phyloP scores from a whole-genome alignment of 2,888 invertebrate genomes.

The Trissolcus japonicus region DNA sequence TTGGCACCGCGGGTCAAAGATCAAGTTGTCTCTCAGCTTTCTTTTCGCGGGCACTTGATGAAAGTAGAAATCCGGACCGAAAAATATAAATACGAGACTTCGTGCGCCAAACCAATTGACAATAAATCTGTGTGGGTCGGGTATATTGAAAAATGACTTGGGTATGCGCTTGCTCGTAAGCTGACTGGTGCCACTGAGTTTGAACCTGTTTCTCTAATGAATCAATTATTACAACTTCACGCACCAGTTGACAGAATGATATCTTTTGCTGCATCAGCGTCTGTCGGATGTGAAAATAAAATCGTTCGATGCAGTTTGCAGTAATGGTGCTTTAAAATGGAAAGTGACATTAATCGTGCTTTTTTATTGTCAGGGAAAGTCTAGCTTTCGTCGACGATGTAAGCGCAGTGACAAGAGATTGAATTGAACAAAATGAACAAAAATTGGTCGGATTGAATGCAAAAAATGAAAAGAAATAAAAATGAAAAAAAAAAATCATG shows the following conservation, averaged over 20 bases:
- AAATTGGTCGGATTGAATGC: no score
- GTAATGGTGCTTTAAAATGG: slow-evolving; percentile 50
- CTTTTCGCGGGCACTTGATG: neutral
- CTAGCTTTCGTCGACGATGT: slow-evolving; percentile 28
- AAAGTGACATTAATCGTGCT: slow-evolving; percentile 53
- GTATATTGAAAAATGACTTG: no score
- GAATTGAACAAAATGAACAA: no score
- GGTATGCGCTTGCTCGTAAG: no score
- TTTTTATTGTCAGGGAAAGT: slow-evolving; percentile 50
- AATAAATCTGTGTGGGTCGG: no score
- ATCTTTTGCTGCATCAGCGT: slow-evolving; percentile 29
- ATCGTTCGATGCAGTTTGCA: slow-evolving; percentile 38
- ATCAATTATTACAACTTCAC: slow-evolving; percentile 7
- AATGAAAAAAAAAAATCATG: no score
- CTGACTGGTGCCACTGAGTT: no score
- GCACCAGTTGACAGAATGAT: slow-evolving; percentile 22
- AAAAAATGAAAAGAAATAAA: no score
- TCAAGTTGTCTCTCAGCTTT: slow-evolving; percentile 15
- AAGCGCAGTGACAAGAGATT: slow-evolving; percentile 8
- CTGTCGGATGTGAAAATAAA: slow-evolving; percentile 43
- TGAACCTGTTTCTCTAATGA: neutral
- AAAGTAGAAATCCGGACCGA: neutral
- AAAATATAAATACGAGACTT: no score
- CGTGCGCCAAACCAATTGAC: no score
- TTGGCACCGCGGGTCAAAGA: slow-evolving; percentile 20